A percentile compares a stretch with the other conserved stretches of the same genome.
These are phyloP conservation scores for Eupeodes corollae DNA, from an alignment of 1,140 invertebrate species.

Conservation along the genomic window DNA sequence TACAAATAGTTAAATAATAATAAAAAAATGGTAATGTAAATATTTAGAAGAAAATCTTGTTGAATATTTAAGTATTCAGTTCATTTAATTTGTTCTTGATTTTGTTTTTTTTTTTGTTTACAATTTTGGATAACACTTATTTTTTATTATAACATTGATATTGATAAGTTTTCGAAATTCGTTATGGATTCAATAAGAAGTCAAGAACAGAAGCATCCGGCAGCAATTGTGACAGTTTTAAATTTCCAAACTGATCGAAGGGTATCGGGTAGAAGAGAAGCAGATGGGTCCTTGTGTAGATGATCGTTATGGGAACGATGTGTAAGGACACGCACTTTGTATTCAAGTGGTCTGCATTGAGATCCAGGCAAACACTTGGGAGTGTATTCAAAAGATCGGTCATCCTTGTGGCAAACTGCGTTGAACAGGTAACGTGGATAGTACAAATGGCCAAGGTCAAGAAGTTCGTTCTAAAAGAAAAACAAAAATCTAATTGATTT, in stretches of 20 bases:
- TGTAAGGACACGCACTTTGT: conserved; percentile 28
- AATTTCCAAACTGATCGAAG: conserved; percentile 22
- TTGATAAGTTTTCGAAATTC: too few relatives aligned
- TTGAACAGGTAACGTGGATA: conserved; percentile 30
- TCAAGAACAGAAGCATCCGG: conserved; percentile 31
- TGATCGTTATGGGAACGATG: conserved; percentile 3
- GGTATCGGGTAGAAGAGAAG: conserved; percentile 18
- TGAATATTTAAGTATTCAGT: too few relatives aligned
- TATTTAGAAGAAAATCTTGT: too few relatives aligned
- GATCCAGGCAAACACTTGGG: conserved; percentile 24
- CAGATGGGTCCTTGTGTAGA: conserved; percentile 1
- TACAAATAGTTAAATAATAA: too few relatives aligned
- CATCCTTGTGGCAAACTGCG: conserved; percentile 24
- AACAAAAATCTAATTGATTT: too few relatives aligned
- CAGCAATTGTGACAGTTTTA: conserved; percentile 26
- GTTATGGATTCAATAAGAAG: too few relatives aligned
- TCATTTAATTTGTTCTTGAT: too few relatives aligned
- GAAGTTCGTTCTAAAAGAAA: conserved; percentile 20
- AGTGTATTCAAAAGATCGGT: conserved; percentile 4
- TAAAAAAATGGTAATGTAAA: too few relatives aligned
- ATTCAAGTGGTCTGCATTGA: conserved; percentile 27
- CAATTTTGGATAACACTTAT: too few relatives aligned
- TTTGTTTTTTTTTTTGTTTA: too few relatives aligned
- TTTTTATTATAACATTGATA: too few relatives aligned
- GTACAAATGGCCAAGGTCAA: conserved; percentile 22